Base-by-base conservation (phyloP, 2,888 invertebrate genomes). In the Syritta pipiens region DNA sequence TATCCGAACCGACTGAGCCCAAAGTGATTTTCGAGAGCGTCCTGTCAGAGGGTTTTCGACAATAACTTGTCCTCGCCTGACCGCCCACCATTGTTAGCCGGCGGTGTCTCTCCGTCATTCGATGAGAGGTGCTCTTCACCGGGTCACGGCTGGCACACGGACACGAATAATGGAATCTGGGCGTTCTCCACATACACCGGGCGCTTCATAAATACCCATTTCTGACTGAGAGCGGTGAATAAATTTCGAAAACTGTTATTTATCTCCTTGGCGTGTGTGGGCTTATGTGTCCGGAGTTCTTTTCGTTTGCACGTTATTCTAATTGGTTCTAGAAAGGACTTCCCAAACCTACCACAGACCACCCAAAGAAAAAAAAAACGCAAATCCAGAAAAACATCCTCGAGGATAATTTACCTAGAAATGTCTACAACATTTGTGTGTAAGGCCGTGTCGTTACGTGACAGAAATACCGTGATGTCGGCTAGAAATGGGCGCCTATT, bases 1-100 rank as follows among this genome's bases (percentile, higher is more conserved):
- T 55, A 65, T 65, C 51, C n/a, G 14, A 17, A 9, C 37, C 32
- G 32, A 42, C 35, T 35, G 62, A 55, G 30, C 40, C 24, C 28
- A 63, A 76, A 76, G 57, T 62, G 62, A 63, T 57, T 69, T 30
- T 63, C 55, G 57, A 76, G n/a, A n/a, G n/a, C n/a, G 69, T 46
- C 37, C 49, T 69, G 55, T 68, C 62, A 40, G 55, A 62, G 28
- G n/a, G 59, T 30, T 55, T 62, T 69, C 22, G 14, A 49, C 57
- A 57, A 53, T 28, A 44, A 30, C 30, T 35, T 59, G 30, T 22
- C 30, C 40, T 37, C 19, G 6, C 35, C 48, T 44, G 53, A 48
- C 62, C 2, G 28, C 6, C 17, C 14, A n/a, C 37, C 5, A n/a
- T 10, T 53, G 35, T 22, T 32, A 10, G 5, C 49, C 28, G 49